Percentiles rank a stretch among this genome's conserved stretches.
Conservation (phyloP, 2,113 vertebrate species). For the Neogale vison region DNA sequence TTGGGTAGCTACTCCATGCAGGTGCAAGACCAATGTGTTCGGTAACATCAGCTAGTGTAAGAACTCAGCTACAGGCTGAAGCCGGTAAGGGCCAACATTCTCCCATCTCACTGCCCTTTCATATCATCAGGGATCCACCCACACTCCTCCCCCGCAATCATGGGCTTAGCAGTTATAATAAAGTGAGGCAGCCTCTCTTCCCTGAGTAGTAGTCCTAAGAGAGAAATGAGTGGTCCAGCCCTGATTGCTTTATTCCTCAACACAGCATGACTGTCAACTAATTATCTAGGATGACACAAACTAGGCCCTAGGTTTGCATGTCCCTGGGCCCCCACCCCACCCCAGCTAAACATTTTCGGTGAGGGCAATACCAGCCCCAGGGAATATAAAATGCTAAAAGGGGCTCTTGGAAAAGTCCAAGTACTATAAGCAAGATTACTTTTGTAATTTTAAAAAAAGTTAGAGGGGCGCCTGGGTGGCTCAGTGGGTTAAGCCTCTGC, state of each 20-base stretch:
- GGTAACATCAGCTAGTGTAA: background rate
- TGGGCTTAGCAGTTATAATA: background rate
- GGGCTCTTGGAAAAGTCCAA: background rate
- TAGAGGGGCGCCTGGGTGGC: too few species aligned
- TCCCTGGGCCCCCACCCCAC: too few species aligned
- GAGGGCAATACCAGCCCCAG: too few species aligned
- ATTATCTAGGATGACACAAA: background rate
- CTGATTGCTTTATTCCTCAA: background rate
- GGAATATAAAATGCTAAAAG: background rate
- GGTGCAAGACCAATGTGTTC: background rate
- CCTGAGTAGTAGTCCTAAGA: background rate
- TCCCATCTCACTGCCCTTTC: background rate
- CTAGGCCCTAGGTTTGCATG: background rate
- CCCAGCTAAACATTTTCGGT: background rate
- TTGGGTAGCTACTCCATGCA: background rate
- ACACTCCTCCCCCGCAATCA: background rate
- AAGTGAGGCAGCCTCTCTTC: background rate
- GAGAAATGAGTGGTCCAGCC: background rate
- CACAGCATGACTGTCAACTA: background rate
- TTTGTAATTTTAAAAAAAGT: background rate
- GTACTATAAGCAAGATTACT: background rate
- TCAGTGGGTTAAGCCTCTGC: too few species aligned
- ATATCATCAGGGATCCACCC: background rate
- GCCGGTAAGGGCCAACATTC: background rate
- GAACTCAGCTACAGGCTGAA: background rate